These are phyloP conservation scores for Agapetus fuscipes DNA, from an alignment of 2,888 invertebrate genomes.

Conservation along the genomic window DNA sequence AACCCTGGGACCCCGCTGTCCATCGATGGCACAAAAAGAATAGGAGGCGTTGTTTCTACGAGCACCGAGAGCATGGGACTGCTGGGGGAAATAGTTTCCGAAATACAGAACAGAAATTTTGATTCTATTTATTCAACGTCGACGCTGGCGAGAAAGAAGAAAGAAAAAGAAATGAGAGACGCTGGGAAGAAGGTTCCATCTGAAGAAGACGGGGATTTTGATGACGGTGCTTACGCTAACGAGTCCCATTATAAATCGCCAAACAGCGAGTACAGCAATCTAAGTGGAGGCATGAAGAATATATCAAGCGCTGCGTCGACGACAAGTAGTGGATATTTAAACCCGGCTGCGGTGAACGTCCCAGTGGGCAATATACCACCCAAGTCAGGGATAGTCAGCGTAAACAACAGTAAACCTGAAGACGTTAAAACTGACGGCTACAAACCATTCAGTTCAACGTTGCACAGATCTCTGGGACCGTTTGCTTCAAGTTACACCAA, in stretches of 20 bases:
- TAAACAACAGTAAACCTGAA: constrained; percentile 22
- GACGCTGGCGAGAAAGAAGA: constrained; percentile 55
- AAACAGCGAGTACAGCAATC: constrained; percentile 55
- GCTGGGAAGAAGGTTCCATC: constrained; percentile 24
- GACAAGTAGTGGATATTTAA: constrained; percentile 64
- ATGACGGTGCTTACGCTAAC: constrained; percentile 49
- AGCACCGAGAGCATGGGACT: constrained; percentile 66
- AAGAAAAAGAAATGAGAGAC: constrained; percentile 33
- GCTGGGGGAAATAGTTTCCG: constrained; percentile 77
- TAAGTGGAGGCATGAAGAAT: constrained; percentile 34
- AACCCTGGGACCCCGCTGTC: constrained; percentile 38
- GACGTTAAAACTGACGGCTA: constrained; percentile 19
- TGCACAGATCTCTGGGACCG: constrained; percentile 23
- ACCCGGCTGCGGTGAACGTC: constrained; percentile 61
- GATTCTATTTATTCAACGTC: constrained; percentile 81
- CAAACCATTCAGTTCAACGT: constrained; percentile 29
- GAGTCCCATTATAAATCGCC: constrained; percentile 49
- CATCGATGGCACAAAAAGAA: not conserved
- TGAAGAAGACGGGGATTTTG: constrained; percentile 17
- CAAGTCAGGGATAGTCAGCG: constrained; percentile 14
- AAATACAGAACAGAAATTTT: constrained; percentile 77
- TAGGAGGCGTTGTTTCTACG: constrained; percentile 36
- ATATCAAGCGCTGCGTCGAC: constrained; percentile 52
- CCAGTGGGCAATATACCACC: constrained; percentile 42
- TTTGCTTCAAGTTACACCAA: constrained; percentile 22